phyloP scores from a whole-genome alignment of 2,888 invertebrate species.

The Acrobasis consociella region DNA sequence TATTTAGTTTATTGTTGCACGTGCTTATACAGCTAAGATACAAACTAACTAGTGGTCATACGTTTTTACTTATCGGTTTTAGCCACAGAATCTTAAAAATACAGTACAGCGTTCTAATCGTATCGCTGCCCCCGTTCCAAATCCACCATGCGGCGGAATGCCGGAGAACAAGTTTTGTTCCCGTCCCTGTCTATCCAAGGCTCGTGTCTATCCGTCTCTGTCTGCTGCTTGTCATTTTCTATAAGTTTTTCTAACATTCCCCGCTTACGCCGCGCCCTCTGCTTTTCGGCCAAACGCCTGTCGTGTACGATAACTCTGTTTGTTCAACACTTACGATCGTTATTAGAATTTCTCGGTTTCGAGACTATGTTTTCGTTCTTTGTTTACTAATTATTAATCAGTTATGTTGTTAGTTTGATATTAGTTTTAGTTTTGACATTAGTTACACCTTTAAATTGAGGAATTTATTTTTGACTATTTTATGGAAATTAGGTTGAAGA shows the following conservation, averaged over 20 bases:
- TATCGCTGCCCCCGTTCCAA: constrained; percentile 82
- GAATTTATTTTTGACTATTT: no score
- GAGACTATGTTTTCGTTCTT: constrained; percentile 58
- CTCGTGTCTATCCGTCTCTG: constrained; percentile 65
- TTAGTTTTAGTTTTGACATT: no score
- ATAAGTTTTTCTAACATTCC: constrained; percentile 82
- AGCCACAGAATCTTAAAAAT: constrained; percentile 69
- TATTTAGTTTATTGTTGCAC: no score
- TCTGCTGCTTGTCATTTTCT: constrained; percentile 81
- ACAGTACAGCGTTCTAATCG: constrained; percentile 79
- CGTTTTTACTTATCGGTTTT: constrained; percentile 60
- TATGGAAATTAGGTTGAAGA: no score
- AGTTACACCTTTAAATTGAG: no score
- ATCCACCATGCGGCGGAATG: constrained; percentile 82
- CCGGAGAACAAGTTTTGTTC: constrained; percentile 78
- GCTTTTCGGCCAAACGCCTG: constrained; percentile 74
- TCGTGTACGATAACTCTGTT: constrained; percentile 72
- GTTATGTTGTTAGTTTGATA: no score
- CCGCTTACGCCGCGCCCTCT: constrained; percentile 64
- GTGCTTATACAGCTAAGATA: no score
- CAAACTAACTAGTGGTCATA: constrained; percentile 39
- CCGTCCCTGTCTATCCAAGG: constrained; percentile 72
- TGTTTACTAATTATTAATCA: constrained; percentile 72
- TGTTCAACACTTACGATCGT: constrained; percentile 76
- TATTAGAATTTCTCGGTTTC: constrained; percentile 69